Base-by-base conservation (phyloP, 2,113 vertebrate species). In the Scophthalmus maximus region DNA sequence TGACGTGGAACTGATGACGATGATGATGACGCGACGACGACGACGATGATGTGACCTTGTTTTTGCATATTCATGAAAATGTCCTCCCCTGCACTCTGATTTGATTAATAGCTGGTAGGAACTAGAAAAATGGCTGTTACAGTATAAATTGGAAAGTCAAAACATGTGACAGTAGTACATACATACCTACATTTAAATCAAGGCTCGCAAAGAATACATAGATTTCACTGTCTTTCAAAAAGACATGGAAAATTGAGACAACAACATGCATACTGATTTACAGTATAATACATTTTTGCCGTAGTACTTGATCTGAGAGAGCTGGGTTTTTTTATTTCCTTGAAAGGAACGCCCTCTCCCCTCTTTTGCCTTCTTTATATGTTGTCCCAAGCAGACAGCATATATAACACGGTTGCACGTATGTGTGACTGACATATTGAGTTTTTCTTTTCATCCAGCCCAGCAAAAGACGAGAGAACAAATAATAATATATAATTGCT, bases 31-130 rank as follows among this genome's bases (percentile, higher is more conserved):
- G n/a, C n/a, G 40, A 63, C 18, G 66, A 49, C 17, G 53, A 76
- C 25, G 56, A 38, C 22, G 69, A 82, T 65, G 51, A 52, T 57
- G 69, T 83, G 81, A 89, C 87, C 81, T 89, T 87, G 83, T 82
- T 87, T 92, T 91, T 92, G 91, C 89, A 92, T 92, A 92, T 92
- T 91, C 83, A 89, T 90, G 84, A 88, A 88, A 91, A 92, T 88
- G 86, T 84, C 86, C 88, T 88, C 85, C 82, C 78, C 77, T 81
- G 76, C 86, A 61, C 76, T 87, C 81, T 80, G 82, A 76, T 87
- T 91, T 87, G 89, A 89, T 88, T 91, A 82, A 85, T 84, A 87
- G 89, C 89, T 92, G 89, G 87, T 91, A 85, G 73, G 88, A 91
- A 89, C 78, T 89, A 84, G 83, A 86, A 83, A 88, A 87, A 90